Base-by-base conservation (phyloP, 2,797 vertebrate genomes). In the Odontamblyopus lacepedii region DNA sequence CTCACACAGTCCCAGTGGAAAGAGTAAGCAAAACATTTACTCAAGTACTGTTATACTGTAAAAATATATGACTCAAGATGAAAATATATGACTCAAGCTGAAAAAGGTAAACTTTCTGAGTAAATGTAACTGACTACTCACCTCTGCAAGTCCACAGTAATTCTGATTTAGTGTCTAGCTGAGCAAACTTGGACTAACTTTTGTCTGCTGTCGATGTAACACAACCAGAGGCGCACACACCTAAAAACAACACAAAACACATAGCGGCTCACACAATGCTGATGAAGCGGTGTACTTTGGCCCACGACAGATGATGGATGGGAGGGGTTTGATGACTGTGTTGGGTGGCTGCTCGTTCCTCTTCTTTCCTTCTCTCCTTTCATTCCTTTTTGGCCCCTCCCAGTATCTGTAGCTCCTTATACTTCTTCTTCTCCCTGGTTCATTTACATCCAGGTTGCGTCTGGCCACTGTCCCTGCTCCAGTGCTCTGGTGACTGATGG, bases 251-350 rank as follows among this genome's bases (percentile, higher is more conserved):
- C 18, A 78, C 66, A 81, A 19, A 2, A 0, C 30, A n/a, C 23
- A 53, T 67, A 63, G 48, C n/a, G 61, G 63, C 29, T 6, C 7
- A 7, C 80, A 70, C 27, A 78, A 71, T 87, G 82, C 84, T 89
- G 87, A 88, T 91, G 81, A 88, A 84, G 85, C 82, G 80, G 79
- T 69, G 67, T 82, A 75, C 81, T 86, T 80, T 87, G 81, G 79
- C 73, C 81, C 81, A 78, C 83, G 85, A 79, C 85, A 85, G 70
- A 90, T 88, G 87, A 91, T 90, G 83, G 87, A 92, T 91, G 87
- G 81, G 86, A 78, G 78, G 74, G 64, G 82, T 76, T 80, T 87
- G 84, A 91, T 90, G 86, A 86, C 85, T 89, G 77, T 83, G 87
- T 86, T 88, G 87, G 87, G 85, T 89, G 88, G 85, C 85, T 91